These are phyloP conservation scores for Leptodactylus fuscus DNA, from an alignment of 2,113 vertebrate species.

Conservation along the genomic window DNA sequence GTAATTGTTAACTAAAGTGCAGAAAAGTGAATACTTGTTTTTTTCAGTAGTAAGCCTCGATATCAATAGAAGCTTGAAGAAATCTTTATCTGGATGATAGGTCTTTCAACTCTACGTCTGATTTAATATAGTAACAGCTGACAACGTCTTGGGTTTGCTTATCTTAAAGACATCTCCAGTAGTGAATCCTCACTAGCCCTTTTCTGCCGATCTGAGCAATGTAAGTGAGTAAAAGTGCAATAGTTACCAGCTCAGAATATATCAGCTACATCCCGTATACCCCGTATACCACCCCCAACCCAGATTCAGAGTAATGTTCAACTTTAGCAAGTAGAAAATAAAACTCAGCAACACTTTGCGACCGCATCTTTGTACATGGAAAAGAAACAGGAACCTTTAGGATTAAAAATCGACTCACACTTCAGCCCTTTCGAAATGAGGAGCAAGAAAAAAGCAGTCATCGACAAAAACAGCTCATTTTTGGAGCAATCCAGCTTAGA, in stretches of 20 bases:
- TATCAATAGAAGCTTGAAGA: not conserved
- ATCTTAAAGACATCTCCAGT: not conserved
- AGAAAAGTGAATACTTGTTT: not conserved
- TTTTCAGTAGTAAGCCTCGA: not conserved
- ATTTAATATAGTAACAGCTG: not conserved
- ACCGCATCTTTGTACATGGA: constrained; percentile 67
- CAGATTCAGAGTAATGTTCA: constrained; percentile 67
- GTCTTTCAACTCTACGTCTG: too few species aligned
- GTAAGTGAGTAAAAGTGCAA: not conserved
- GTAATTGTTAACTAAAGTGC: not conserved
- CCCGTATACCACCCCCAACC: too few species aligned
- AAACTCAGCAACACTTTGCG: constrained; percentile 62
- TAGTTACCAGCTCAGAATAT: not conserved
- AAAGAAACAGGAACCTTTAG: constrained; percentile 66
- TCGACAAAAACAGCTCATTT: constrained; percentile 61
- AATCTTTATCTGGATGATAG: too few species aligned
- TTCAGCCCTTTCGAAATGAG: constrained; percentile 56
- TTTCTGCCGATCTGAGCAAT: not conserved
- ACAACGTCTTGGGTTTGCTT: not conserved
- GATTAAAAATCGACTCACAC: constrained; percentile 41
- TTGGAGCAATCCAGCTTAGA: constrained; percentile 79
- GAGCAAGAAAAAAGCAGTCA: constrained; percentile 52
- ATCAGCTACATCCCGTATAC: too few species aligned
- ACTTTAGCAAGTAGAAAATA: constrained; percentile 82
- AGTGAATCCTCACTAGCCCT: constrained; percentile 3